Conservation (phyloP, 2,797 vertebrate genomes). For the Etheostoma nigrum region DNA sequence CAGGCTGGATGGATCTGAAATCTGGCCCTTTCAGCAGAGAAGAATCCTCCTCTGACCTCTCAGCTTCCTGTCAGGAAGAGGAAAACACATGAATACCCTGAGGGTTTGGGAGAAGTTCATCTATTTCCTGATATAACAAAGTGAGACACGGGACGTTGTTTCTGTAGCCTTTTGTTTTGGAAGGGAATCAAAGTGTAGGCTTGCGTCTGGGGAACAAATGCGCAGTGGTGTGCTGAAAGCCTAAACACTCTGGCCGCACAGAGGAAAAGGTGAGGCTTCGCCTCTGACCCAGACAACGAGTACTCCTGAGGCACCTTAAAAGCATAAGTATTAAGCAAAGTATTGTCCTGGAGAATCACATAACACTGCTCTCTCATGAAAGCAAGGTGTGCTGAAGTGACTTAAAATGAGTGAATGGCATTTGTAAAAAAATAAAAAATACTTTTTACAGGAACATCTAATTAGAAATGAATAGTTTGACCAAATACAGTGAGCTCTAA, state of each 20-base stretch:
- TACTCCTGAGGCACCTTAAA: conserved; percentile 64
- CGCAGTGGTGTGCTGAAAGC: conserved; percentile 51
- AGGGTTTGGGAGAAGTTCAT: conserved; percentile 75
- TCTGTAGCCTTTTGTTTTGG: conserved; percentile 64
- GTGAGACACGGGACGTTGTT: conserved; percentile 61
- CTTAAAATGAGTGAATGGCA: conserved; percentile 2
- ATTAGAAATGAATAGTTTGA: conserved; percentile 34
- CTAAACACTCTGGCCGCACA: conserved; percentile 49
- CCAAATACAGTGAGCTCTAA: conserved; percentile 22
- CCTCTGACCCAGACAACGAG: conserved; percentile 44
- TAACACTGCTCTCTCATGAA: conserved; percentile 20
- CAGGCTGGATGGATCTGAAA: conserved; percentile 41
- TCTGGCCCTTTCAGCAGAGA: conserved; percentile 31
- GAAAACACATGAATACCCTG: conserved; percentile 67
- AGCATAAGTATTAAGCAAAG: conserved; percentile 33
- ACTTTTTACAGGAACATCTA: conserved; percentile 18
- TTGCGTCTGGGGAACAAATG: conserved; percentile 58
- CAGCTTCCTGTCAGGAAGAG: conserved; percentile 70
- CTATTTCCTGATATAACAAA: conserved; percentile 81
- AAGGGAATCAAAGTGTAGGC: conserved; percentile 70
- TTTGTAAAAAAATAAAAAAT: neutral
- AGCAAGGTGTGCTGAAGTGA: conserved; percentile 11
- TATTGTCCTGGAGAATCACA: conserved; percentile 51
- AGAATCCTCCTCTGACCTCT: conserved; percentile 65
- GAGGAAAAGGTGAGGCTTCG: conserved; percentile 78